phyloP scores from a whole-genome alignment of 2,113 vertebrate species.

The Crotalus viridis region DNA sequence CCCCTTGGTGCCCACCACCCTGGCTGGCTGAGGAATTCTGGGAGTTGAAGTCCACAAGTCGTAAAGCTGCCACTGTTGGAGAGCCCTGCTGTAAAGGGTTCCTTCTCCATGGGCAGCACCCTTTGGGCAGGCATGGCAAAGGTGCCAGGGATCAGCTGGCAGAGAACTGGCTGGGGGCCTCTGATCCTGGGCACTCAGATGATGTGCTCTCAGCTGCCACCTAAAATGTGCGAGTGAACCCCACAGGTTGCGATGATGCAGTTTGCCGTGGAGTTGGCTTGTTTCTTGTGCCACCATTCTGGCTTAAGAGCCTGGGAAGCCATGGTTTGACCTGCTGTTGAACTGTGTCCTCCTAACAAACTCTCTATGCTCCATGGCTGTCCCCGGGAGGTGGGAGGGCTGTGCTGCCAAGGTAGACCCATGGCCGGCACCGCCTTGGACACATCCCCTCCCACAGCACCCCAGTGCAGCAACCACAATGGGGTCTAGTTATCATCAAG shows the following conservation, averaged over 20 bases:
- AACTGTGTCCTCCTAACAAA: neutral
- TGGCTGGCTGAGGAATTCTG: neutral
- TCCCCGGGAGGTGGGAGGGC: neutral
- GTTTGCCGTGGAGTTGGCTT: neutral
- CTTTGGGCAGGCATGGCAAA: neutral
- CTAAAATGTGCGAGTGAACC: neutral
- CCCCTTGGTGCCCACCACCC: neutral
- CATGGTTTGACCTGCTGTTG: neutral
- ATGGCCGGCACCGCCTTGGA: neutral
- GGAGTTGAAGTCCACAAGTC: neutral
- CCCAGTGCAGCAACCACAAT: neutral
- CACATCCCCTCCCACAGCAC: neutral
- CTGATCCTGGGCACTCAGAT: neutral
- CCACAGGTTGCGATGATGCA: neutral
- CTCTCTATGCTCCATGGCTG: fast-evolving
- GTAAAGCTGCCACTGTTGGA: neutral
- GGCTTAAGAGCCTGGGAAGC: neutral
- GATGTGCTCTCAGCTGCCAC: neutral
- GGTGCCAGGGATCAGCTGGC: neutral
- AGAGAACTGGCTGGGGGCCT: neutral
- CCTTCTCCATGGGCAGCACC: neutral
- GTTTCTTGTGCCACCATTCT: neutral
- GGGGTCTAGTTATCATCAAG: neutral
- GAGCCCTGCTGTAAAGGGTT: neutral
- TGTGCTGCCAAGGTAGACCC: neutral